Evolutionary conservation across 2,113 vertebrate genomes (phyloP).

Genomic region (Pandion haliaetus): DNA sequence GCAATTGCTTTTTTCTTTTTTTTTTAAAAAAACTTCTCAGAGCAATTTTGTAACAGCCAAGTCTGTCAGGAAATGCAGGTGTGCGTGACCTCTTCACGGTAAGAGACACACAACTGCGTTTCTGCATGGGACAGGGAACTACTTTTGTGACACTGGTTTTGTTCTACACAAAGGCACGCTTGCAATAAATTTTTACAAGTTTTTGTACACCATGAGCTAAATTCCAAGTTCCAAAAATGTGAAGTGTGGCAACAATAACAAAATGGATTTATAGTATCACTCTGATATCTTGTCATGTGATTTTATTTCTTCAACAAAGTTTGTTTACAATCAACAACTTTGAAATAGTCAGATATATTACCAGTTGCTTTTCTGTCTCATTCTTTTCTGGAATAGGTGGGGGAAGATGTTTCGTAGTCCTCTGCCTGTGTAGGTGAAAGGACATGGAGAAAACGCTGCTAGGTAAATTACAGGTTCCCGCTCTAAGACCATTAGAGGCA

Average conservation of each 20-base stretch:
- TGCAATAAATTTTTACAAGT: conserved; percentile 70
- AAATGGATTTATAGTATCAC: conserved; percentile 62
- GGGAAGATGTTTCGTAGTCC: background rate
- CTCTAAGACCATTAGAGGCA: background rate
- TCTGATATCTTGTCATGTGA: conserved; percentile 60
- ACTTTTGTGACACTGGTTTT: conserved; percentile 53
- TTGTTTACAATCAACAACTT: conserved; percentile 66
- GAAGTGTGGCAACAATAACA: conserved; percentile 58
- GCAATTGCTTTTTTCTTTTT: background rate
- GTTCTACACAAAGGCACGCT: conserved; percentile 56
- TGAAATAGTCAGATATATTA: conserved; percentile 65
- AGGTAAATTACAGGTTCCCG: background rate
- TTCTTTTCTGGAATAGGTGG: background rate
- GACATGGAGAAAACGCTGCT: background rate
- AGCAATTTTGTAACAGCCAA: conserved; percentile 47
- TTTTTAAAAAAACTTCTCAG: background rate
- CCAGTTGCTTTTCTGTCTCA: background rate
- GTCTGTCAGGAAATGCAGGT: conserved; percentile 28
- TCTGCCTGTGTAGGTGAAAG: background rate
- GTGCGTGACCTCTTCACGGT: background rate
- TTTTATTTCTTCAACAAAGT: conserved; percentile 61
- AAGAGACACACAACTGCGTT: conserved; percentile 24
- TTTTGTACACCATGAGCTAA: conserved; percentile 62
- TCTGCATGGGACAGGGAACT: conserved; percentile 48
- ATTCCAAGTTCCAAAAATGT: conserved; percentile 56